Conservation (phyloP, 2,888 invertebrate genomes). For the Danaus chrysippus region DNA sequence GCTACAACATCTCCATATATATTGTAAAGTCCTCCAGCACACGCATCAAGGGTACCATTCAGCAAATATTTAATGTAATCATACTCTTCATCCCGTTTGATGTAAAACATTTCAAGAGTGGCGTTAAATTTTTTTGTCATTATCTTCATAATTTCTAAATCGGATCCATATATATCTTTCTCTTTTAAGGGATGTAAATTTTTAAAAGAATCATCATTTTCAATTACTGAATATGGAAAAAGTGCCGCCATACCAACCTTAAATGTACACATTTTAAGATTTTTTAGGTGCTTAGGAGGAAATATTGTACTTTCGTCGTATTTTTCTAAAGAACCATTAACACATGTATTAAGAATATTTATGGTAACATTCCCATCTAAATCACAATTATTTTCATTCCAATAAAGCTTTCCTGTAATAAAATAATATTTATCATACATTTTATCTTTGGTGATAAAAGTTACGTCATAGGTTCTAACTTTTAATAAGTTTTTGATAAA, state of each 20-base stretch:
- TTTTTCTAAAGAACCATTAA: constrained; percentile 35
- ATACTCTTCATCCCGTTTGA: constrained; percentile 43
- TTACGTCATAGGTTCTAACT: constrained; percentile 40
- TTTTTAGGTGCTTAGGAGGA: constrained; percentile 41
- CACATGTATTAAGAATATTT: constrained; percentile 42
- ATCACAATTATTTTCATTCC: constrained; percentile 44
- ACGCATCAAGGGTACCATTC: constrained; percentile 56
- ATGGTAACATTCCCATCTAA: constrained; percentile 30
- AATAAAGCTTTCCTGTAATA: constrained; percentile 41
- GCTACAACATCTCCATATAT: constrained; percentile 52
- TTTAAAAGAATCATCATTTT: constrained; percentile 38
- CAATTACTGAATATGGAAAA: constrained; percentile 49
- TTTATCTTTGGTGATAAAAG: constrained; percentile 40
- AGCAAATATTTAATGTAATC: constrained; percentile 44
- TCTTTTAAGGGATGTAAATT: constrained; percentile 43
- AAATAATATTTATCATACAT: constrained; percentile 31
- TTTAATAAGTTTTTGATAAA: constrained; percentile 34
- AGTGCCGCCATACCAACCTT: constrained; percentile 50
- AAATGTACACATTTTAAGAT: constrained; percentile 53
- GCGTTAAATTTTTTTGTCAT: constrained; percentile 52
- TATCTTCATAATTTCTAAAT: constrained; percentile 56
- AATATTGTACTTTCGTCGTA: constrained; percentile 34
- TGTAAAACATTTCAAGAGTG: constrained; percentile 45
- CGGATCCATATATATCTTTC: constrained; percentile 44
- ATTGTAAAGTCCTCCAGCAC: constrained; percentile 59